Evolutionary conservation across 2,113 vertebrate genomes (phyloP).

Genomic region (Odocoileus virginianus): DNA sequence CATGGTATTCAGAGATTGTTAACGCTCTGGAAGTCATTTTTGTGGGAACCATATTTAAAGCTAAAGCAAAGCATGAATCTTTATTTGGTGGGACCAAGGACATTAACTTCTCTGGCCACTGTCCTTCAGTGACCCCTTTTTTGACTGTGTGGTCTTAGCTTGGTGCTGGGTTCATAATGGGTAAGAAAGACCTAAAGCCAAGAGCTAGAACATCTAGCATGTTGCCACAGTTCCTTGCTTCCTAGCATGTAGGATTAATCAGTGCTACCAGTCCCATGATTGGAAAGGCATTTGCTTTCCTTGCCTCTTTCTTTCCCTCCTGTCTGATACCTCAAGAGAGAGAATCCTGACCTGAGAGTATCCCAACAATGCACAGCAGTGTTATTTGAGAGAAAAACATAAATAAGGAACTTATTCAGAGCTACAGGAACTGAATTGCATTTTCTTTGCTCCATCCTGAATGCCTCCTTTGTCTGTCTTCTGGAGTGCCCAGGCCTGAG

Average conservation of each 20-base stretch:
- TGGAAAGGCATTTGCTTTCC: not conserved
- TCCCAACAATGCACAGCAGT: not conserved
- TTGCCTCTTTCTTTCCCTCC: not conserved
- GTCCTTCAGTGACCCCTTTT: not conserved
- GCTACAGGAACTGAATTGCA: not conserved
- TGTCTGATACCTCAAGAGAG: not conserved
- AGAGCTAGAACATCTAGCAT: not conserved
- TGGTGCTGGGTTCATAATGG: not conserved
- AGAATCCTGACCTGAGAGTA: not conserved
- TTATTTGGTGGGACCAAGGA: not conserved
- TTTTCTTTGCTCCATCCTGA: constrained; percentile 7
- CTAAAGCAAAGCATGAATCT: not conserved
- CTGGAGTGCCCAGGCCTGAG: not conserved
- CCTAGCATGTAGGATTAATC: not conserved
- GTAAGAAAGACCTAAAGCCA: not conserved
- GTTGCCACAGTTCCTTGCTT: not conserved
- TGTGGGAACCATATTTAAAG: not conserved
- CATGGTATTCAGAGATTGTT: not conserved
- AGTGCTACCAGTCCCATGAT: not conserved
- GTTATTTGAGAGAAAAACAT: constrained; percentile 31
- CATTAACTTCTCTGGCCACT: not conserved
- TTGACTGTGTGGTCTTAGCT: not conserved
- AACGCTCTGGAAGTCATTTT: not conserved
- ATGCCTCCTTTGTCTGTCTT: constrained; percentile 27
- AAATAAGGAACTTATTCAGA: constrained; percentile 36